Conservation (phyloP, 2,888 invertebrate genomes). For the Rhagophthalmus giganteus region DNA sequence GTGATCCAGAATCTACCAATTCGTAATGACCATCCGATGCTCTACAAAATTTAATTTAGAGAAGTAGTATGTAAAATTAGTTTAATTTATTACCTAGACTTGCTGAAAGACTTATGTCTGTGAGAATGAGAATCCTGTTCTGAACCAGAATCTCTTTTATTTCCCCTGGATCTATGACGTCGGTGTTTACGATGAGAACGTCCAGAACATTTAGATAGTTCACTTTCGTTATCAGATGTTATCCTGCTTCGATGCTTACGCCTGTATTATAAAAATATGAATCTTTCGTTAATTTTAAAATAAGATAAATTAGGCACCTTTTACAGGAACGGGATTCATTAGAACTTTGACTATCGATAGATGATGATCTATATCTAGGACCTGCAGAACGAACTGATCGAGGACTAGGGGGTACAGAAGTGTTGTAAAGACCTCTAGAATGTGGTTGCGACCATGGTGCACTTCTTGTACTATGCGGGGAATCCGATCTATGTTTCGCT, state of each 20-base stretch:
- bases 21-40: slow-evolving; percentile 61
- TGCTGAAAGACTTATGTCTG: slow-evolving; percentile 44
- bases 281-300: not conserved
- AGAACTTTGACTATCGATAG: slow-evolving; percentile 87
- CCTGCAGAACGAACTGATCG: slow-evolving; percentile 77
- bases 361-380: slow-evolving; percentile 71
- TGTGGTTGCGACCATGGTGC: slow-evolving; percentile 78
- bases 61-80: too few relatives aligned
- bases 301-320: slow-evolving; percentile 58
- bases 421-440: slow-evolving; percentile 70
- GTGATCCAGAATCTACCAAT: slow-evolving; percentile 83
- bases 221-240: slow-evolving; percentile 89
- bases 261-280: slow-evolving; percentile 40
- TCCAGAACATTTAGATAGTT: slow-evolving; percentile 82
- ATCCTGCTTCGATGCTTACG: slow-evolving; percentile 78
- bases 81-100: slow-evolving; percentile 37
- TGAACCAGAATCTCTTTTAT: slow-evolving; percentile 73
- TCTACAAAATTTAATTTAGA: slow-evolving; percentile 46
- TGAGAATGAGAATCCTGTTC: slow-evolving; percentile 66
- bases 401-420: slow-evolving; percentile 67
- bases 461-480: slow-evolving; percentile 81
- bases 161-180: slow-evolving; percentile 74
- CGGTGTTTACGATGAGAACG: slow-evolving; percentile 76
- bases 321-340: slow-evolving; percentile 80
- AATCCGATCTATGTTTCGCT: slow-evolving; percentile 60